Conservation (phyloP, 2,888 invertebrate species). For the Dicranocentrus wangi region DNA sequence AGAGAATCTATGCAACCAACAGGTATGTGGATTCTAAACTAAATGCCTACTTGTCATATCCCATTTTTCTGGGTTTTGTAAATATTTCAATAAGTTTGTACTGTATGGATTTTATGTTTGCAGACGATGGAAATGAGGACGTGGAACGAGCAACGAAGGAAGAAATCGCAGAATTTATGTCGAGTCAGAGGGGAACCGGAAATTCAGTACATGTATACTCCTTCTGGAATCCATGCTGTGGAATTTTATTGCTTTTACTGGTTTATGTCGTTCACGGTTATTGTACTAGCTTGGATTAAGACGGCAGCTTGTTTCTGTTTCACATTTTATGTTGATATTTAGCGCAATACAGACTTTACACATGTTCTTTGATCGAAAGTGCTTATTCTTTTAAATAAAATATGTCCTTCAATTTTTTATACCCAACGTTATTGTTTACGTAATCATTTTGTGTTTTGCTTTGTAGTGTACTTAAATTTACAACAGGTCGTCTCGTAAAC, state of each 20-base stretch:
- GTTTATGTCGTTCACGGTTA: conserved; percentile 27
- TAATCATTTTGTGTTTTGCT: neutral
- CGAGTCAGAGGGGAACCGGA: conserved; percentile 14
- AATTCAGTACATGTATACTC: neutral
- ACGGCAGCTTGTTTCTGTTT: conserved; percentile 1
- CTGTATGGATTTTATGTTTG: neutral
- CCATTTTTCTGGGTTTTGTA: neutral
- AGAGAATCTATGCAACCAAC: conserved; percentile 39
- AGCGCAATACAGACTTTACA: neutral
- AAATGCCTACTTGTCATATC: neutral
- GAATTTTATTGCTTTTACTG: conserved; percentile 29
- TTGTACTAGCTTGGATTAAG: conserved; percentile 17
- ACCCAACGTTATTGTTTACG: neutral
- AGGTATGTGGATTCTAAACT: conserved; percentile 40
- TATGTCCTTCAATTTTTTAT: conserved; percentile 1
- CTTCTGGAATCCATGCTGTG: neutral
- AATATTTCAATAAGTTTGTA: neutral
- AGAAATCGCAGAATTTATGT: conserved; percentile 45
- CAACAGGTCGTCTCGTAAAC: neutral
- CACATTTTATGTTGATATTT: conserved; percentile 2
- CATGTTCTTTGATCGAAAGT: conserved; percentile 46
- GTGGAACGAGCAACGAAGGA: conserved; percentile 23
- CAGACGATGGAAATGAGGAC: conserved; percentile 25
- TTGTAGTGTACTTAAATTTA: neutral
- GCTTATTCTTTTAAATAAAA: conserved; percentile 63